Conservation (phyloP, 2,888 invertebrate species). For the Agrotis puta region DNA sequence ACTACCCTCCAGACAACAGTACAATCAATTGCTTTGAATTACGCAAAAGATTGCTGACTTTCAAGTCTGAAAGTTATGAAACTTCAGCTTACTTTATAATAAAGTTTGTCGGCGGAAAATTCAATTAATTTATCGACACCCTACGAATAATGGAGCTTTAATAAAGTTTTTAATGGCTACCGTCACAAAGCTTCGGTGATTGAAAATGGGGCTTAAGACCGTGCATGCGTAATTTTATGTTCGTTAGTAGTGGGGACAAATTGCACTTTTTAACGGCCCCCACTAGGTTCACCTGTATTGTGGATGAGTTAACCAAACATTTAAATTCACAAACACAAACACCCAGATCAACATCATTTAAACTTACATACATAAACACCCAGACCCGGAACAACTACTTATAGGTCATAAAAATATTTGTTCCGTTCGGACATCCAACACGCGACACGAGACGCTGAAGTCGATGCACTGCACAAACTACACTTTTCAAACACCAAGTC, state of each 20-base stretch:
- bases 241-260: neutral
- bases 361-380: too few species aligned
- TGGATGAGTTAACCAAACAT: too few species aligned
- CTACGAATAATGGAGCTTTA: conserved; percentile 76
- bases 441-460: too few species aligned
- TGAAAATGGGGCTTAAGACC: conserved; percentile 41
- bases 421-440: too few species aligned
- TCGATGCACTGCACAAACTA: too few species aligned
- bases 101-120: conserved; percentile 76
- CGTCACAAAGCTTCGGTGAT: conserved; percentile 46
- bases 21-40: conserved; percentile 70
- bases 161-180: conserved; percentile 72
- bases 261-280: neutral
- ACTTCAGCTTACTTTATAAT: conserved; percentile 74
- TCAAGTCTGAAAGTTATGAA: conserved; percentile 67
- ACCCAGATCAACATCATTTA: too few species aligned
- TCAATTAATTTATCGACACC: conserved; percentile 82
- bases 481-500: neutral
- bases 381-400: too few species aligned
- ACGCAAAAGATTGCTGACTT: conserved; percentile 68
- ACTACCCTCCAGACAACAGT: conserved; percentile 60
- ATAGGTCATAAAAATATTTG: too few species aligned
- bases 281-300: too few species aligned
- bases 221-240: conserved; percentile 19
- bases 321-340: too few species aligned